Evolutionary conservation across 2,888 invertebrate species (phyloP).

Genomic region (Microplitis deprimator): DNA sequence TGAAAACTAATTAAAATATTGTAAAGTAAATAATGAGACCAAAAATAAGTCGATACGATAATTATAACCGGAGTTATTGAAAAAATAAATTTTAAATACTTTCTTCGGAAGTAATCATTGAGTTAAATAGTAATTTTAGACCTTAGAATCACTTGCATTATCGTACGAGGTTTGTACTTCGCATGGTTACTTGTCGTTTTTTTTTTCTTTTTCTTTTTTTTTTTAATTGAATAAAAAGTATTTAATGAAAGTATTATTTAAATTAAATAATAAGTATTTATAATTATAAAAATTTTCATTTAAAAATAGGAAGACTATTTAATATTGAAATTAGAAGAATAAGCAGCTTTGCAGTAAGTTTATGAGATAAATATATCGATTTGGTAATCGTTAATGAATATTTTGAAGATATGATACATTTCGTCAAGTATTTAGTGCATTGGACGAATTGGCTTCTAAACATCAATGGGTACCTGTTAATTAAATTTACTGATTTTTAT

Average conservation of each 20-base stretch:
- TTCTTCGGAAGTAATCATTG: too few species aligned
- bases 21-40: too few species aligned
- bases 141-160: constrained; percentile 92
- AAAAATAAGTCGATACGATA: too few species aligned
- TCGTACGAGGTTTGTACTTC: constrained; percentile 88
- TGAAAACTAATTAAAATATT: too few species aligned
- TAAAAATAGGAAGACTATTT: constrained; percentile 89
- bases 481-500: constrained; percentile 86
- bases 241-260: too few species aligned
- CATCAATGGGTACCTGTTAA: constrained; percentile 99
- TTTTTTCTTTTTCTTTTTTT: not conserved
- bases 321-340: constrained; percentile 90
- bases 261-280: too few species aligned
- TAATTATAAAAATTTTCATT: constrained; percentile 29
- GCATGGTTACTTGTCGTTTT: constrained; percentile 49
- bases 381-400: constrained; percentile 92
- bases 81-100: too few species aligned
- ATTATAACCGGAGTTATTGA: too few species aligned
- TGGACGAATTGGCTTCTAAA: constrained; percentile 91
- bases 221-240: too few species aligned
- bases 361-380: constrained; percentile 97
- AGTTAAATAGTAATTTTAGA: too few species aligned
- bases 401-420: constrained; percentile 89
- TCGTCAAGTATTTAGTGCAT: constrained; percentile 89
- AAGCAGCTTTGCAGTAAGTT: constrained; percentile 90